Evolutionary conservation across 1,140 invertebrate species (phyloP), one percentile per base, ranked within the genome.

Genomic region (Copidosoma floridanum): DNA sequence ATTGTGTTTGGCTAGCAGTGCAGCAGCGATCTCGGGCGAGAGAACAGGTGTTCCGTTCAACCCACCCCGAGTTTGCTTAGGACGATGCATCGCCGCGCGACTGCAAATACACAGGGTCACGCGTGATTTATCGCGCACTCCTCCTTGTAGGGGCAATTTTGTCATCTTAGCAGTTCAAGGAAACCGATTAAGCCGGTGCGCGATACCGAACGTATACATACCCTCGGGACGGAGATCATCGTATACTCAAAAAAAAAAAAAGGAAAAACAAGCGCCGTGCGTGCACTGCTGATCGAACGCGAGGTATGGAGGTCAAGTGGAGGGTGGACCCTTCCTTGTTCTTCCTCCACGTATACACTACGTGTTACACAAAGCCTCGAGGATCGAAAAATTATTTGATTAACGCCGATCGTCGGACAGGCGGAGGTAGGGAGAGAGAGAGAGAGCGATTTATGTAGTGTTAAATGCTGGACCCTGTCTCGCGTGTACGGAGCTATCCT

Each of bases 371-470:
- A 6, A 6, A n/a, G 18, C 20, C n/a, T 51, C 24, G 1, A 11
- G 35, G 11, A 70, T 73, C 66, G 67, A 64, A 53, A 77, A 72
- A 70, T 74, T 75, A 77, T 76, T 71, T 67, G 71, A 75, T 74
- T 67, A 71, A 66, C 64, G 59, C 67, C 65, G 59, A 69, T 72
- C 29, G 24, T 72, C 70, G 71, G 64, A 68, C 27, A 68, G 64
- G 58, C 67, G 47, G 12, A 54, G n/a, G n/a, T n/a, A n/a, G n/a
- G n/a, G n/a, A n/a, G n/a, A n/a, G n/a, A n/a, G n/a, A n/a, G n/a
- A n/a, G n/a, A n/a, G 71, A 55, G 59, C 69, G 69, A 78, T 80
- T 79, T 78, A 80, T 80, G 77, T 80, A 79, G 78, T 80, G 77
- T 80, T 79, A 79, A 79, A 77, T 73, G 74, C 72, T 72, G 71